Evolutionary conservation across 2,797 vertebrate species (phyloP), one percentile per base, ranked within the genome.

Genomic region (Euphonia xanthogaster): DNA sequence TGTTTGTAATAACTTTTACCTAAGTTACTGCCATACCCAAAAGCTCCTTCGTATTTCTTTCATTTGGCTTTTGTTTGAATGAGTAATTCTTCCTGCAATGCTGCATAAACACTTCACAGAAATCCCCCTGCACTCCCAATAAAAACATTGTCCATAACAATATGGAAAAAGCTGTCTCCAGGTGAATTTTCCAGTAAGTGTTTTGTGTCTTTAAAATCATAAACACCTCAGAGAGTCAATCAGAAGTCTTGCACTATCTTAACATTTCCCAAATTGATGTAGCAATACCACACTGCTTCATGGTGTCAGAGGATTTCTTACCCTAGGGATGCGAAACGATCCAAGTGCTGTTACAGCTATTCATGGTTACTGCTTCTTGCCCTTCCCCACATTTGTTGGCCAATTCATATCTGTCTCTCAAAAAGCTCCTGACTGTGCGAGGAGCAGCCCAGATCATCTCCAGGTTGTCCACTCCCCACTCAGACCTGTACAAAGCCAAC

Each of bases 71-170:
- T 45, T 19, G 6, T 71, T 74, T 45, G 55, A 80, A 77, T 74
- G 65, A 94, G 61, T 90, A 94, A 71, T 67, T 94, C 75, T 86
- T 95, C 89, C 94, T 80, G 63, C 30, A 76, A 16, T 5, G 6
- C 16, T 20, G 10, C 13, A 70, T 30, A 73, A 93, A 66, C 48
- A 53, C 57, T 45, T 68, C 60, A 60, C 61, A 93, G 87, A 93
- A 94, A 94, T 86, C 57, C 75, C 93, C 87, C 37, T 63, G 48
- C 17, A 8, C 20, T 73, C 48, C 57, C 81, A 60, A 27, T 40
- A 54, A 62, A 42, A 84, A 73, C 63, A 70, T 2, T 75, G 57
- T 21, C 55, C 18, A 2, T 23, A 88, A 27, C 23, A 63, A 8
- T 4, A 21, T 10, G 53, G 48, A 42, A 54, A 16, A 40, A 72